Evolutionary conservation across 2,888 invertebrate species (phyloP).

Genomic region (Listrodromus nycthemerus): DNA sequence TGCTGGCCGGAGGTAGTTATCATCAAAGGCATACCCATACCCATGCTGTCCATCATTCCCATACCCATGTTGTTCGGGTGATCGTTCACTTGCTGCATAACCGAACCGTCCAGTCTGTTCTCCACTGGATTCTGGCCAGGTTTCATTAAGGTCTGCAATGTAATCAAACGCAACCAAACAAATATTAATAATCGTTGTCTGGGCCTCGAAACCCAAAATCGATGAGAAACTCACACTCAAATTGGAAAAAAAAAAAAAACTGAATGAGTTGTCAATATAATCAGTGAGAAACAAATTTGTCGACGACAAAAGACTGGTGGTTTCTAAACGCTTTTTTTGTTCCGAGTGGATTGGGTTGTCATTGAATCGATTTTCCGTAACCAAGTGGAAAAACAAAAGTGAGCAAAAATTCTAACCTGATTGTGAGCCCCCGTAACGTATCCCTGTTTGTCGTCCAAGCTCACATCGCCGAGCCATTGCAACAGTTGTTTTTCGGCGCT

Average conservation of each 20-base stretch:
- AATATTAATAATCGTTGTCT: neutral
- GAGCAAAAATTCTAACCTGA: slow-evolving; percentile 73
- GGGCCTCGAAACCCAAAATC: neutral
- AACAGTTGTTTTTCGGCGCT: slow-evolving; percentile 88
- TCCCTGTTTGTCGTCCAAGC: slow-evolving; percentile 80
- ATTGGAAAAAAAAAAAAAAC: neutral
- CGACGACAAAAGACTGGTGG: slow-evolving; percentile 37
- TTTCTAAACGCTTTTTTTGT: neutral
- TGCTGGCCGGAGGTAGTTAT: slow-evolving; percentile 76
- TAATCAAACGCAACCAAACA: neutral
- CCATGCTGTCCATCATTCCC: slow-evolving; percentile 82
- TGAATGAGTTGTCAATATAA: slow-evolving; percentile 71
- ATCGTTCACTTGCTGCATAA: slow-evolving; percentile 79
- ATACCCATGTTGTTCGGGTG: slow-evolving; percentile 82
- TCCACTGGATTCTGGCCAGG: slow-evolving; percentile 79
- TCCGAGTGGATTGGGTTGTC: neutral
- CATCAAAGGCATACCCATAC: slow-evolving; percentile 80
- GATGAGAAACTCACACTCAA: neutral
- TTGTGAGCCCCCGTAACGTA: slow-evolving; percentile 80
- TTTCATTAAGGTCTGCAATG: slow-evolving; percentile 80
- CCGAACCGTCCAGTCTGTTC: slow-evolving; percentile 81
- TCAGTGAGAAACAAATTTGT: slow-evolving; percentile 61
- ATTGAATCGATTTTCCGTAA: neutral
- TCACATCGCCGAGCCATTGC: slow-evolving; percentile 82
- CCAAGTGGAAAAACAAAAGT: neutral